phyloP scores from a whole-genome alignment of 2,113 vertebrate species.

The Laticauda laticaudata region DNA sequence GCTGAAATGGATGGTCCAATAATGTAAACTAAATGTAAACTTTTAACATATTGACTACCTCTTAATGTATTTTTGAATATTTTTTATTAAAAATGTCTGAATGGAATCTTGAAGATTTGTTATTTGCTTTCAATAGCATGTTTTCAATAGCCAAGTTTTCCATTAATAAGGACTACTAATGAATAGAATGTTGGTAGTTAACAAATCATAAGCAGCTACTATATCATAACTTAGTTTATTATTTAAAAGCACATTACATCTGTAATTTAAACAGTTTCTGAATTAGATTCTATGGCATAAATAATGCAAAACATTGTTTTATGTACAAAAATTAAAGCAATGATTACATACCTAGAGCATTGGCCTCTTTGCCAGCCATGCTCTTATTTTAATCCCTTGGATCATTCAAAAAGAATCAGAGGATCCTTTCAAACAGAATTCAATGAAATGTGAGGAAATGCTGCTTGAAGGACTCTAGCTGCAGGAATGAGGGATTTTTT shows the following conservation, averaged over 20 bases:
- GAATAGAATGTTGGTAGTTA: not conserved
- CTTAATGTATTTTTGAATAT: conserved; percentile 5
- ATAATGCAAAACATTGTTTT: not conserved
- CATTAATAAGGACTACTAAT: not conserved
- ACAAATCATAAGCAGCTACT: not conserved
- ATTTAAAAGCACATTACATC: conserved; percentile 1
- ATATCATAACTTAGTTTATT: not conserved
- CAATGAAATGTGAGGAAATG: not conserved
- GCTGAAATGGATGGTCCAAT: conserved; percentile 66
- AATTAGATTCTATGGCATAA: not conserved
- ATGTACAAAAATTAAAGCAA: not conserved
- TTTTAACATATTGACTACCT: not conserved
- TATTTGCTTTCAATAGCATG: not conserved
- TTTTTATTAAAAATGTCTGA: conserved; percentile 35
- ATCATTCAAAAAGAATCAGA: not conserved
- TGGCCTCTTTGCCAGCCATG: not conserved
- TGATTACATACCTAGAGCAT: not conserved
- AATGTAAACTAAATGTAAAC: not conserved
- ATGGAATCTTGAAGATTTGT: not conserved
- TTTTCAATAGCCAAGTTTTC: not conserved
- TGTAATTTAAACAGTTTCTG: not conserved
- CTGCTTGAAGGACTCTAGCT: not conserved
- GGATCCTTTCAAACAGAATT: not conserved
- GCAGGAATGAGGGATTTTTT: not conserved
- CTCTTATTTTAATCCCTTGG: not conserved